Evolutionary conservation across 2,113 vertebrate genomes (phyloP), one percentile per base, ranked within the genome.

Genomic region (Casuarius casuarius): DNA sequence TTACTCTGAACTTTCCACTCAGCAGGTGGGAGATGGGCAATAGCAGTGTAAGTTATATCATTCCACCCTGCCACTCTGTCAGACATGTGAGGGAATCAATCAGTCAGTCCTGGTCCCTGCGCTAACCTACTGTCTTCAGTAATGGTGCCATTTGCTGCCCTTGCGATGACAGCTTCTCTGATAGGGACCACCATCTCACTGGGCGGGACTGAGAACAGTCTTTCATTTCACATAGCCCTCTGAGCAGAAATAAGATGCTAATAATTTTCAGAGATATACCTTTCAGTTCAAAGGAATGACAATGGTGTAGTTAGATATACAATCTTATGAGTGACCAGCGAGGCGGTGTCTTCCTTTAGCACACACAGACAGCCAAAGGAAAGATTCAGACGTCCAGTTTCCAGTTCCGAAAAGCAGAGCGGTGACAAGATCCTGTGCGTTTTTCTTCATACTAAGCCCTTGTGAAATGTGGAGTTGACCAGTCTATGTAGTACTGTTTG

Each of bases 131-230:
- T 12, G 7, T 7, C 49, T 59, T 40, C n/a, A 31, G 59, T 1
- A 15, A 66, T 0, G 2, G 22, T 49, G 29, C 6, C n/a, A 6
- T 22, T 31, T 12, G 12, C 29, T 22, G 51, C 40, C 13, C 29
- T 13, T 42, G 12, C 10, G 66, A 9, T 38, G 56, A 28, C 28
- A 44, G 46, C 2, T 11, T 29, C 40, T 84, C 48, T 54, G 63
- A 3, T 10, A 3, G 14, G 23, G n/a, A 23, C 21, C 3, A 1
- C 42, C 29, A 1, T 2, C 51, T 51, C 2, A 0, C 40, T 22
- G 42, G 68, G 16, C 18, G 0, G 0, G 15, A 1, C 22, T 10
- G 31, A 61, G 78, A 33, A 54, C 0, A 0, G 2, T 2, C 40
- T 56, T 20, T n/a, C 56, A 16, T 29, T 48, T 31, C 20, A 31